Evolutionary conservation across 1,140 invertebrate species (phyloP).

Genomic region (Dendroctonus valens): DNA sequence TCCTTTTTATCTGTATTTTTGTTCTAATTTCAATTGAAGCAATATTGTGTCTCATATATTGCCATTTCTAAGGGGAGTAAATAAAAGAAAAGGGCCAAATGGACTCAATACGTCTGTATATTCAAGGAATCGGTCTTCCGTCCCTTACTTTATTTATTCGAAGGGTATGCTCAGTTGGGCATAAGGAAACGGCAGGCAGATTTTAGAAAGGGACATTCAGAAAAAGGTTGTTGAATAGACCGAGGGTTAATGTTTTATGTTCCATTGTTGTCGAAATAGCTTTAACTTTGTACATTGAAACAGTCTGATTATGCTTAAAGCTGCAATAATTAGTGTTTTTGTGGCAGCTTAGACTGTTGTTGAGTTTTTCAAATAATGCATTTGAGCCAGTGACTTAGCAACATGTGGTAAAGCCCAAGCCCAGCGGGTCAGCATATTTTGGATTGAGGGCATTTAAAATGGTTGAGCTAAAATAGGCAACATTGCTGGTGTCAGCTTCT

Average conservation of each 20-base stretch:
- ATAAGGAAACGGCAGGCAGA: slow-evolving; percentile 4
- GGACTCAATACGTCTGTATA: slow-evolving; percentile 2
- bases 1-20: not conserved
- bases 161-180: not conserved
- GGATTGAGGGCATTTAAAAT: too few species aligned
- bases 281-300: too few species aligned
- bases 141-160: slow-evolving; percentile 13
- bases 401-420: too few species aligned
- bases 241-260: too few species aligned
- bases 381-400: too few species aligned
- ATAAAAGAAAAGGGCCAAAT: slow-evolving; percentile 7
- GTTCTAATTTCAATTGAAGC: not conserved
- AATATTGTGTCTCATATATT: slow-evolving; percentile 2
- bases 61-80: not conserved
- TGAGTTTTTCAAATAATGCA: too few species aligned
- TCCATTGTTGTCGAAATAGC: too few species aligned
- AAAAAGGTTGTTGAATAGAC: not conserved
- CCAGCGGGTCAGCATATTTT: too few species aligned
- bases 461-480: too few species aligned
- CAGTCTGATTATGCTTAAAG: too few species aligned
- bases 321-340: too few species aligned
- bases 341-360: too few species aligned
- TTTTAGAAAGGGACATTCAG: not conserved
- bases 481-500: not conserved
- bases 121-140: slow-evolving; percentile 8